Percentiles rank a stretch among this genome's conserved stretches.
Evolutionary conservation across 2,113 vertebrate genomes (phyloP).

Genomic region (Gorsachius goisagi): DNA sequence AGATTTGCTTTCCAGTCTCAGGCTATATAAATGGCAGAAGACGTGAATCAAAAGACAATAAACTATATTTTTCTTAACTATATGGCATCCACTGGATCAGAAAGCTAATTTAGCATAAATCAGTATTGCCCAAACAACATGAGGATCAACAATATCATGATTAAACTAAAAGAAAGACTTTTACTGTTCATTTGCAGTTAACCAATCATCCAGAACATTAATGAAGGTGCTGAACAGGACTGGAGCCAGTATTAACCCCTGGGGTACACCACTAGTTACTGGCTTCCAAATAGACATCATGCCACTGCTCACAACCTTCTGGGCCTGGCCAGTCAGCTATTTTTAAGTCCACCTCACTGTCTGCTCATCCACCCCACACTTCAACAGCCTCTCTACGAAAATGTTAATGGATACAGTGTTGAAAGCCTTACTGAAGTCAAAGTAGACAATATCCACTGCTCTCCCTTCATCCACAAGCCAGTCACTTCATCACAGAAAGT

Average conservation of each 20-base stretch:
- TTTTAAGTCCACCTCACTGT: background rate
- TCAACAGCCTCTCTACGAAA: background rate
- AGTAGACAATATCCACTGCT: background rate
- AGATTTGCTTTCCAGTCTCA: constrained; percentile 11
- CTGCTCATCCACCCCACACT: background rate
- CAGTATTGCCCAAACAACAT: background rate
- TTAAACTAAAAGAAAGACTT: background rate
- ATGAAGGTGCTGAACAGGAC: background rate
- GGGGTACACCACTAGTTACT: background rate
- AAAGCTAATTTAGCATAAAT: constrained; percentile 20
- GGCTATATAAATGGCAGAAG: constrained; percentile 47
- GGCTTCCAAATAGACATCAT: background rate
- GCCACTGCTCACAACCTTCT: background rate
- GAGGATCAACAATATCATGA: background rate
- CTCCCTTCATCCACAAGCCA: background rate
- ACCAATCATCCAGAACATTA: background rate
- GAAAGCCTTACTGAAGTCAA: background rate
- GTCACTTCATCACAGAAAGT: background rate
- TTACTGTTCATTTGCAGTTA: background rate
- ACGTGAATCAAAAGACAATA: constrained; percentile 34
- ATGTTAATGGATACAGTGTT: background rate
- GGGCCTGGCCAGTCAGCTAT: background rate
- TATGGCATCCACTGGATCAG: constrained; percentile 9
- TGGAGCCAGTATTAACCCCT: background rate
- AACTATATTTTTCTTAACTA: constrained; percentile 22